Evolutionary conservation across 2,113 vertebrate genomes (phyloP).

Genomic region (Hemiprocne comata): DNA sequence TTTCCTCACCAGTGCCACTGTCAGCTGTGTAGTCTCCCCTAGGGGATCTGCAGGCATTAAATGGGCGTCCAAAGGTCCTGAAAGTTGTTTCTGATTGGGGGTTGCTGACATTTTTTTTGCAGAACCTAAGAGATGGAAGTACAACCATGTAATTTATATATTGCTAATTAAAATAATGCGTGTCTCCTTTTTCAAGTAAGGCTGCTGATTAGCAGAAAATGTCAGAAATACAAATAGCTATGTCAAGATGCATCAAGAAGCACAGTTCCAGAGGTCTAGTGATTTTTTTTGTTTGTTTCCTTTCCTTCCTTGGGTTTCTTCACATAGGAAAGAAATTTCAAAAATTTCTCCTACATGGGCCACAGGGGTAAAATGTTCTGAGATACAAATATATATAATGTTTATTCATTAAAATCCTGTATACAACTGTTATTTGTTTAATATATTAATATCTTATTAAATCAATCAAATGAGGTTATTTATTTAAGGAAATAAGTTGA

Average conservation of each 20-base stretch:
- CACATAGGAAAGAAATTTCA: neutral
- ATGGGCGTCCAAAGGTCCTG: conserved; percentile 69
- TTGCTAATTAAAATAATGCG: conserved; percentile 49
- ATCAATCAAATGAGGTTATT: neutral
- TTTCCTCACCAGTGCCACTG: conserved; percentile 85
- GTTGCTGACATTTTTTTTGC: conserved; percentile 66
- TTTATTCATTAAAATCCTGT: neutral
- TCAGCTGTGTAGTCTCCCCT: conserved; percentile 76
- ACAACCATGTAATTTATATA: conserved; percentile 28
- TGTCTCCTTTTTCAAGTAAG: conserved; percentile 49
- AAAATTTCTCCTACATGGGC: neutral
- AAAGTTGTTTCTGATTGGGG: conserved; percentile 69
- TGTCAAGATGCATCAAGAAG: conserved; percentile 46
- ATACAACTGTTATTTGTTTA: neutral
- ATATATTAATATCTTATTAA: neutral
- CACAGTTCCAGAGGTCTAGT: neutral
- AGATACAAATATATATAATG: neutral
- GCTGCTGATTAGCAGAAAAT: conserved; percentile 44
- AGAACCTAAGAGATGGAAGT: conserved; percentile 67
- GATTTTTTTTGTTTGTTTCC: neutral
- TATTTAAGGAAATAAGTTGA: neutral
- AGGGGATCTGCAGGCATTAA: conserved; percentile 73
- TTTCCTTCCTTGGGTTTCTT: neutral
- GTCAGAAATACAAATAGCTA: conserved; percentile 42
- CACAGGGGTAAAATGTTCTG: neutral